phyloP scores from a whole-genome alignment of 2,113 vertebrate genomes.

The Pongo pygmaeus region DNA sequence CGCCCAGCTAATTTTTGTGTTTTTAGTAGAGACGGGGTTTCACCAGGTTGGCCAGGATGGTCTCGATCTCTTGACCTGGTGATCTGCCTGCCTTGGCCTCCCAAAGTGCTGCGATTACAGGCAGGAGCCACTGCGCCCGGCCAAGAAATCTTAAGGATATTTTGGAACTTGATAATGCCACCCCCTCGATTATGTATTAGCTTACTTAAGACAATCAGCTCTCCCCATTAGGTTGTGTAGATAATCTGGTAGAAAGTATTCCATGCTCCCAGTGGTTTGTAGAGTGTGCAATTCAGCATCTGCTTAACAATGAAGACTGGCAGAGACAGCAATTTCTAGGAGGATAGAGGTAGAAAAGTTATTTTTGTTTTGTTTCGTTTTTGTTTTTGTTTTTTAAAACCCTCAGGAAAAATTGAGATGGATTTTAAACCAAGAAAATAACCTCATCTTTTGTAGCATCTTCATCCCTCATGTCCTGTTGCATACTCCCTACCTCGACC shows the following conservation, averaged over 20 bases:
- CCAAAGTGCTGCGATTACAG: too few species aligned
- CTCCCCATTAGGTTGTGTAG: background rate
- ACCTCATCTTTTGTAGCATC: background rate
- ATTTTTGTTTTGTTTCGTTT: too few species aligned
- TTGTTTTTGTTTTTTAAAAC: background rate
- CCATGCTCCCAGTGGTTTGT: background rate
- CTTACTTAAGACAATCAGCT: background rate
- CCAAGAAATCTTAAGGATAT: background rate
- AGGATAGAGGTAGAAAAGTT: background rate
- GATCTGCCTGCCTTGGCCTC: too few species aligned
- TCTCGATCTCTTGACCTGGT: too few species aligned
- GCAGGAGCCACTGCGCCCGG: fast-evolving
- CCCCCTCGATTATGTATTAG: background rate
- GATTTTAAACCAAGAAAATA: background rate
- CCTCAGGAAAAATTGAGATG: background rate
- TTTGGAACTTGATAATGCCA: background rate
- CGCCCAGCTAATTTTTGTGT: too few species aligned
- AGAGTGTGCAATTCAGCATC: background rate
- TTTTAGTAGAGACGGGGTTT: too few species aligned
- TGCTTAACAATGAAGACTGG: background rate
- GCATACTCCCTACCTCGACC: background rate
- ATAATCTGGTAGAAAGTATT: background rate
- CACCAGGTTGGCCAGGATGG: too few species aligned
- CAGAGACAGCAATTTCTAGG: background rate
- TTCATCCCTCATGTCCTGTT: background rate